Conservation (phyloP, 2,113 vertebrate species). For the Eudyptes chrysolophus region DNA sequence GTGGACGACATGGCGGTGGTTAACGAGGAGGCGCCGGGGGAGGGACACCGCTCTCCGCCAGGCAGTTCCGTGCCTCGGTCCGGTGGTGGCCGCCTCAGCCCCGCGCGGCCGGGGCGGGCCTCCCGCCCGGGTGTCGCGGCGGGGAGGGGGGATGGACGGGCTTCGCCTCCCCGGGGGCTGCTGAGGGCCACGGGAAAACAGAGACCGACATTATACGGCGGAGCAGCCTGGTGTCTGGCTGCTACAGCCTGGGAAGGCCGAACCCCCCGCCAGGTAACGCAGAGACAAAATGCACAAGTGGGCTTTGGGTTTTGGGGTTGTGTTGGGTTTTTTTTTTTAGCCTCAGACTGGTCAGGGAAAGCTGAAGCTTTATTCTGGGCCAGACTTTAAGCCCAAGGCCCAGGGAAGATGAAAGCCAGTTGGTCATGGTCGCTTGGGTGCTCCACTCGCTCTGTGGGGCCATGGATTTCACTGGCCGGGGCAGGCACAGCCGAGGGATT, state of each 20-base stretch:
- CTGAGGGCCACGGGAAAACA: background rate
- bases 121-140: no score
- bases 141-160: background rate
- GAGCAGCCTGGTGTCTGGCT: background rate
- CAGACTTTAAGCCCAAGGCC: background rate
- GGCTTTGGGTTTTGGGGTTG: rapidly evolving
- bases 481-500: background rate
- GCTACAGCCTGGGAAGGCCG: background rate
- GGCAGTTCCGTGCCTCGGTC: background rate
- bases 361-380: background rate
- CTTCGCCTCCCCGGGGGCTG: background rate
- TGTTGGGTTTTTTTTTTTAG: background rate
- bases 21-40: background rate
- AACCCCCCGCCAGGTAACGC: rapidly evolving
- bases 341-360: background rate
- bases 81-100: background rate
- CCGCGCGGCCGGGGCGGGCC: background rate
- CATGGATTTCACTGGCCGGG: rapidly evolving
- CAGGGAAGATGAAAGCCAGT: rapidly evolving
- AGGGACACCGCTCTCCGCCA: no score
- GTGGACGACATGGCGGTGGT: background rate
- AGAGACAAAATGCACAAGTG: background rate
- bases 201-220: background rate
- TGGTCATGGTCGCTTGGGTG: rapidly evolving
- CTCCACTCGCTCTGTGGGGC: rapidly evolving